phyloP scores from a whole-genome alignment of 1,140 invertebrate genomes.

The Dinoponera quadriceps region DNA sequence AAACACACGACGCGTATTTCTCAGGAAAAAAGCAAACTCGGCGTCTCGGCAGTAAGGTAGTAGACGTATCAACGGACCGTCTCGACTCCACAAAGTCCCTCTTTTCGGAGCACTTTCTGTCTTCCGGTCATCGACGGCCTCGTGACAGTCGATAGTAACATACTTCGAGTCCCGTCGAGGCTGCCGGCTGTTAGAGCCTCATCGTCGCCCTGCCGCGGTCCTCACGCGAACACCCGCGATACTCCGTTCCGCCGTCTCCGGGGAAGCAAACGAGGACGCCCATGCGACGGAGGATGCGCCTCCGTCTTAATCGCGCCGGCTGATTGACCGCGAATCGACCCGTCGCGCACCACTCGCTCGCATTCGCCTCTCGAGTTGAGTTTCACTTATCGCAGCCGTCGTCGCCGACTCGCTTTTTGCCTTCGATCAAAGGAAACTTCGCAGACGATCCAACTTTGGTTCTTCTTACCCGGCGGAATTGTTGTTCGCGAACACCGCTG shows the following conservation, averaged over 20 bases:
- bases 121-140: background rate
- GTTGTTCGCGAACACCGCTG: background rate
- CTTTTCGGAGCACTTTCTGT: background rate
- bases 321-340: background rate
- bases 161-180: background rate
- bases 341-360: background rate
- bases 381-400: background rate
- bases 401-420: background rate
- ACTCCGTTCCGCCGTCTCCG: background rate
- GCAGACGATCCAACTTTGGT: background rate
- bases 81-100: background rate
- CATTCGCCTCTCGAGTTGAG: background rate
- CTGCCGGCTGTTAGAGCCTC: constrained; percentile 2
- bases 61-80: constrained; percentile 23
- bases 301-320: background rate
- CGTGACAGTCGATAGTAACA: constrained; percentile 15
- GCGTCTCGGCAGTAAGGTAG: too few species aligned
- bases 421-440: background rate
- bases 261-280: background rate
- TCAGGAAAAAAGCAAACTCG: background rate
- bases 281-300: background rate
- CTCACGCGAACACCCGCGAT: background rate
- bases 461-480: background rate
- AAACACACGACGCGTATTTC: background rate
- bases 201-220: background rate